Evolutionary conservation across 2,113 vertebrate genomes (phyloP).

Genomic region (Echinops telfairi): DNA sequence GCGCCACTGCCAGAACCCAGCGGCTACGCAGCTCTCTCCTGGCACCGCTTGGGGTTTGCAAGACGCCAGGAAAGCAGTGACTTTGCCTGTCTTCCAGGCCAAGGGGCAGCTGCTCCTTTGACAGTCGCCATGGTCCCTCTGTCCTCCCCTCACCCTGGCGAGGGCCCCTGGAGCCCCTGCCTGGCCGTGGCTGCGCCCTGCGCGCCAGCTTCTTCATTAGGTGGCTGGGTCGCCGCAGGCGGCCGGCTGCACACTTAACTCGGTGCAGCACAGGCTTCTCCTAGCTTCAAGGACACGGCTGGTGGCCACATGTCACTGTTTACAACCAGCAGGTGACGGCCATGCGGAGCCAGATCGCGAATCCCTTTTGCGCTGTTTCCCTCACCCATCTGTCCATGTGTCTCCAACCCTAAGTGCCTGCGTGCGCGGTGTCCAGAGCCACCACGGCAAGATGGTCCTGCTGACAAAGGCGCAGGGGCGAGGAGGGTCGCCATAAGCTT

Average conservation of each 20-base stretch:
- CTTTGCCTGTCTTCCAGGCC: slow-evolving; percentile 87
- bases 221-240: slow-evolving; percentile 49
- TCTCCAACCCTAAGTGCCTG: slow-evolving; percentile 63
- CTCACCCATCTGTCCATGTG: slow-evolving; percentile 85
- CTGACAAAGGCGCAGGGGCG: background rate
- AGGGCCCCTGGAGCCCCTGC: slow-evolving; percentile 32
- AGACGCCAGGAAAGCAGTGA: slow-evolving; percentile 77
- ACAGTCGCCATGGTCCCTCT: background rate
- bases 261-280: slow-evolving; percentile 62
- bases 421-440: background rate
- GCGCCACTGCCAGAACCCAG: slow-evolving; percentile 85
- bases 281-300: slow-evolving; percentile 86
- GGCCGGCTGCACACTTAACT: slow-evolving; percentile 48
- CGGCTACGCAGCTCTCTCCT: slow-evolving; percentile 79
- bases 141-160: slow-evolving; percentile 39
- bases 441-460: slow-evolving; percentile 38
- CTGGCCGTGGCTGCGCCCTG: slow-evolving; percentile 18
- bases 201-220: background rate
- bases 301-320: slow-evolving; percentile 88
- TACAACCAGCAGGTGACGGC: slow-evolving; percentile 87
- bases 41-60: slow-evolving; percentile 79
- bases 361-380: slow-evolving; percentile 77
- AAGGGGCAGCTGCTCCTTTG: slow-evolving; percentile 67
- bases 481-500: background rate
- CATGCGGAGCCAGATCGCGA: slow-evolving; percentile 78